phyloP scores from a whole-genome alignment of 2,888 invertebrate genomes.

The Caenorhabditis sp. region DNA sequence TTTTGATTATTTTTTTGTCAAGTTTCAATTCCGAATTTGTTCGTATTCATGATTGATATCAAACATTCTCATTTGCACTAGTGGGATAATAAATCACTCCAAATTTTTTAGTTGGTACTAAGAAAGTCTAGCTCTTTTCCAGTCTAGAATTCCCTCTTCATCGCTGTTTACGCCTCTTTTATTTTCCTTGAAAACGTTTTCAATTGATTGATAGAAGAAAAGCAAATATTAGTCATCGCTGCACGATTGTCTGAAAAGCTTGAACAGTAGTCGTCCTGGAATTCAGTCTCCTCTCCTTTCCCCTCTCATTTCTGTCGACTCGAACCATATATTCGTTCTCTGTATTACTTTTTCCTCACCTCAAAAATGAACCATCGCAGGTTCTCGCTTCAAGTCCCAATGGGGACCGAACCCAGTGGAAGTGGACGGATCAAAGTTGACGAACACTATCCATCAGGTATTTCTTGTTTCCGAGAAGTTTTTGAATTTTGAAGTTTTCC shows the following conservation, averaged over 20 bases:
- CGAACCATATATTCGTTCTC: background rate
- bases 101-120: too few species aligned
- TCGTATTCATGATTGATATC: too few species aligned
- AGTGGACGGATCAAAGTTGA: slow-evolving; percentile 70
- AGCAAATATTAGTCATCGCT: slow-evolving; percentile 59
- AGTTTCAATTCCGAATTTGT: too few species aligned
- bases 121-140: too few species aligned
- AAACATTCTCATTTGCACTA: too few species aligned
- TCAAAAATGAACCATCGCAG: slow-evolving; percentile 59
- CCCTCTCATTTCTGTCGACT: too few species aligned
- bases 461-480: background rate
- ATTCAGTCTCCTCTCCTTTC: background rate
- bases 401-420: slow-evolving; percentile 69
- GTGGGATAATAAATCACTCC: too few species aligned
- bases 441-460: slow-evolving; percentile 72
- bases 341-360: background rate
- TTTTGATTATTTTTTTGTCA: too few species aligned
- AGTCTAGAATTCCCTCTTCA: background rate
- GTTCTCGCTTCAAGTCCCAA: slow-evolving; percentile 69
- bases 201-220: slow-evolving; percentile 38
- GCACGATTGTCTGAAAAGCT: slow-evolving; percentile 31
- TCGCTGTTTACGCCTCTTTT: background rate
- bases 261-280: slow-evolving; percentile 44
- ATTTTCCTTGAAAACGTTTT: slow-evolving; percentile 11
- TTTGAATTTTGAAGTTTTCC: slow-evolving; percentile 5